phyloP scores from a whole-genome alignment of 2,888 invertebrate species.

The Megamerina dolium region DNA sequence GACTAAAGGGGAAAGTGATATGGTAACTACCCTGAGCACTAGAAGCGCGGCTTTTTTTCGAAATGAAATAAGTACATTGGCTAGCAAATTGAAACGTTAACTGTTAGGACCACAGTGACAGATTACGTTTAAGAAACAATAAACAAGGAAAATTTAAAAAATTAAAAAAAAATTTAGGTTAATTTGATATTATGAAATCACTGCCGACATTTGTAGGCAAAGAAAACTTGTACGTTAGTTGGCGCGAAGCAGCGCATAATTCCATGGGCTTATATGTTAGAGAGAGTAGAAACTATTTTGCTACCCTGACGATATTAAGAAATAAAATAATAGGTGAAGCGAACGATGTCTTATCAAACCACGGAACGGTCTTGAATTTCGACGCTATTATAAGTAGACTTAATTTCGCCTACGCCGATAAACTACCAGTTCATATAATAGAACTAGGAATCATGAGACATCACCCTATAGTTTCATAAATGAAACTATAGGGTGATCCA shows the following conservation, averaged over 20 bases:
- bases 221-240: conserved; percentile 9
- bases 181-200: background rate
- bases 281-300: conserved; percentile 10
- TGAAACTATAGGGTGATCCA: too few species aligned
- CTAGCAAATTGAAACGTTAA: too few species aligned
- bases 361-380: conserved; percentile 14
- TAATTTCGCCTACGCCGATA: conserved; percentile 16
- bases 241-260: conserved; percentile 13
- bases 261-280: conserved; percentile 4
- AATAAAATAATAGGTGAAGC: conserved; percentile 6
- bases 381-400: conserved; percentile 14
- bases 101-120: too few species aligned
- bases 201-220: conserved; percentile 8
- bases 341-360: conserved; percentile 8
- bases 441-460: too few species aligned
- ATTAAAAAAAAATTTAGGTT: too few species aligned
- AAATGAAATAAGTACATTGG: too few species aligned
- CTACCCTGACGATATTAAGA: conserved; percentile 10
- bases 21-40: too few species aligned
- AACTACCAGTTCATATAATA: conserved; percentile 12
- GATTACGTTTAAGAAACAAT: too few species aligned
- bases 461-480: too few species aligned
- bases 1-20: too few species aligned
- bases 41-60: too few species aligned
- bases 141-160: too few species aligned